Conservation (phyloP, 2,888 invertebrate species). For the Tridacna crocea region DNA sequence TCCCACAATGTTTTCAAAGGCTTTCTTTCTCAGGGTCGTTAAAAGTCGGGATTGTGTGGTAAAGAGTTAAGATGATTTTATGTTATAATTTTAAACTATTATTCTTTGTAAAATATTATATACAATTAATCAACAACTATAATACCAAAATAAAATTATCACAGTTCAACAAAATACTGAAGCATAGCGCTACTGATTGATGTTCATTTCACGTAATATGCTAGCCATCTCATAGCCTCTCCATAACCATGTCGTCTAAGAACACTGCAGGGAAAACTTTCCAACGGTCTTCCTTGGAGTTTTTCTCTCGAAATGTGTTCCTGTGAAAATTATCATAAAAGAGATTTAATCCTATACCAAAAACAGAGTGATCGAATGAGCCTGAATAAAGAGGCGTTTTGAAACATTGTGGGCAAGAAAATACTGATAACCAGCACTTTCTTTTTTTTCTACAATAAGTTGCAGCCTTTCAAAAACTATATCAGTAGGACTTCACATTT, state of each 20-base stretch:
- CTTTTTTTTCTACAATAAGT: not conserved
- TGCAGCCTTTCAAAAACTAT: not conserved
- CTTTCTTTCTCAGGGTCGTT: too few relatives aligned
- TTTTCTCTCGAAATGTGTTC: conserved; percentile 28
- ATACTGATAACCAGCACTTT: not conserved
- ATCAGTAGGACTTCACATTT: too few relatives aligned
- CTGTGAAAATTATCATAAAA: conserved; percentile 13
- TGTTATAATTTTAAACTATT: too few relatives aligned
- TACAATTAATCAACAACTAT: too few relatives aligned
- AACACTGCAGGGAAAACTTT: conserved; percentile 66
- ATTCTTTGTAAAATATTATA: too few relatives aligned
- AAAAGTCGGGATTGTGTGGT: too few relatives aligned
- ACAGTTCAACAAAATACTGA: not conserved
- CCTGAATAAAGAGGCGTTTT: not conserved
- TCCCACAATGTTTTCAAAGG: too few relatives aligned
- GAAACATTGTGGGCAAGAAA: not conserved
- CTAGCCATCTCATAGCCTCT: conserved; percentile 70
- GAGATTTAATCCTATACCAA: not conserved
- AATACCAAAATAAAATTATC: too few relatives aligned
- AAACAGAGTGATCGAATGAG: not conserved
- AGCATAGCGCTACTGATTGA: not conserved
- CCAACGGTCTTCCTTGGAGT: conserved; percentile 52
- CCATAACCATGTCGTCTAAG: conserved; percentile 65
- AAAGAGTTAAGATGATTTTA: too few relatives aligned
- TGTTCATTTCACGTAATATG: conserved; percentile 71